Base-by-base conservation (phyloP, 92 coral and sea anemone species). In the Porites lobata region DNA sequence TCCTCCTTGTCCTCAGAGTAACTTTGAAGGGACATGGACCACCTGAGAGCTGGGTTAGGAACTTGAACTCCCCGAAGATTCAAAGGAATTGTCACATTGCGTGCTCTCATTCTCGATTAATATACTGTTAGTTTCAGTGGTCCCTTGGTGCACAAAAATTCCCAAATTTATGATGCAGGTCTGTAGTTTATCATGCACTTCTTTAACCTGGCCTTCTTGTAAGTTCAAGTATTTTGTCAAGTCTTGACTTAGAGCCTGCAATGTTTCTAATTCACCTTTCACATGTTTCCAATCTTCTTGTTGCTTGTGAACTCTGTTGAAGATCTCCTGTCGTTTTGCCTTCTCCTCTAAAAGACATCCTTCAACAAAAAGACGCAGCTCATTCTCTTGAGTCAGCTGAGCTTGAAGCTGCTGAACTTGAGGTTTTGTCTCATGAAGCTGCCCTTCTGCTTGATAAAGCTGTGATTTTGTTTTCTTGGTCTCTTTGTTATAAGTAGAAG, bases 291-390 rank as follows among this genome's bases (percentile, higher is more conserved):
- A 84, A 7, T 73, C 73, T 50, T 84, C 87, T n/a, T 64, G 24
- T 10, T 73, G 9, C 64, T 84, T 74, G n/a, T 64, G 13, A 50
- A 84, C 81, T 9, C 87, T 73, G 1, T 7, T 73, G 81, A 73
- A 74, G 18, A 84, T 63, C 80, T 74, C 87, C 61, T 87, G 86
- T 19, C 69, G 17, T 62, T 88, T 88, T 6, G 80, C 81, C 70
- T 85, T 88, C 71, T 88, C 94, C 71, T 88, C 94, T 58, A 92
- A 50, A 15, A 92, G 86, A 68, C 90, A 88, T 8, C 94, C 89
- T 69, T 92, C 94, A 4, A 62, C 92, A 63, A 88, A 22, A 29
- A 66, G 57, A 8, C 92, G 84, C 69, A 92, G 63, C 53, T 92
- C 87, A 71, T 85, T 81, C 54, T 92, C 94, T 66, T 84, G 90